Evolutionary conservation across 2,113 vertebrate genomes (phyloP).

Genomic region (Hippolais icterina): DNA sequence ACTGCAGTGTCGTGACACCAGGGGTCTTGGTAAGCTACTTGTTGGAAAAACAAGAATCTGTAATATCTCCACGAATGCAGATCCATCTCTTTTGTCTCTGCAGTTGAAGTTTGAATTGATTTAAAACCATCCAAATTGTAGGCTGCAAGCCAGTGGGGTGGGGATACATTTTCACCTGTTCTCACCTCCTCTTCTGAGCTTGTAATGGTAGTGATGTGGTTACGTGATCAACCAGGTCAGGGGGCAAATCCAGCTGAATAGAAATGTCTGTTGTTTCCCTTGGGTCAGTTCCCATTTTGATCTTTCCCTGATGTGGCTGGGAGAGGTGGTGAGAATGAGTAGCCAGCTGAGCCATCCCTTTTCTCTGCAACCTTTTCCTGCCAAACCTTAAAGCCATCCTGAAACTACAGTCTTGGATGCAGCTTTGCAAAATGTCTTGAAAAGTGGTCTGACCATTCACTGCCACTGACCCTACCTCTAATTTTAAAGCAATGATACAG

Average conservation of each 20-base stretch:
- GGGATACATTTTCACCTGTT: constrained; percentile 24
- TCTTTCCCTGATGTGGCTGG: not conserved
- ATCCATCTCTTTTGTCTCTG: not conserved
- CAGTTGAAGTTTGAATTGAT: not conserved
- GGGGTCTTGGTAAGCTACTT: constrained; percentile 76
- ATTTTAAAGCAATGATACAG: not conserved
- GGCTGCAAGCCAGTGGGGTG: not conserved
- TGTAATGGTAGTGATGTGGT: not conserved
- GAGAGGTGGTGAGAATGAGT: not conserved
- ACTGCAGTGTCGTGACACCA: constrained; percentile 78
- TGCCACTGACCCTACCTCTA: not conserved
- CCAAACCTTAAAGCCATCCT: not conserved
- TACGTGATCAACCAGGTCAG: not conserved
- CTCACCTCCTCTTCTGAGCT: constrained; percentile 2
- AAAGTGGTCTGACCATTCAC: not conserved
- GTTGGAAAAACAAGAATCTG: not conserved
- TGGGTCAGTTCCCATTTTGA: not conserved
- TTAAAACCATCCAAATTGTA: not conserved
- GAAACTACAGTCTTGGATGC: not conserved
- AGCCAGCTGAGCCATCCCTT: not conserved
- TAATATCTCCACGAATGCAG: not conserved
- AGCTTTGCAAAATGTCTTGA: not conserved
- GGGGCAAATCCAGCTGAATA: not conserved
- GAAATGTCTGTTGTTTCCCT: not conserved
- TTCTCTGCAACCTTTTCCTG: not conserved